Evolutionary conservation across 1,140 invertebrate species (phyloP).

Genomic region (Lanistes nyassanus): DNA sequence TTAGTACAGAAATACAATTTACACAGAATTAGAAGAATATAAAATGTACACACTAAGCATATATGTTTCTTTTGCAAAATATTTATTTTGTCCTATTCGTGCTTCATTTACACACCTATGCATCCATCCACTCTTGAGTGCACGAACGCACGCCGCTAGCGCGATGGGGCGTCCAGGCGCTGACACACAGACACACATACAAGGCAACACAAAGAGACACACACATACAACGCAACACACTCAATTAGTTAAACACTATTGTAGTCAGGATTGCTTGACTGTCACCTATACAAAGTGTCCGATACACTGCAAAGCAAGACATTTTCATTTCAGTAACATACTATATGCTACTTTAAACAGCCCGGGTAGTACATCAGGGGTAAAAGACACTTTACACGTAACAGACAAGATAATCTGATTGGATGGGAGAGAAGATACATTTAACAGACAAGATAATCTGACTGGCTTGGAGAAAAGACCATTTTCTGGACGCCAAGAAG

Average conservation of each 20-base stretch:
- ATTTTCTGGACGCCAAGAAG: neutral
- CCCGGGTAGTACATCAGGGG: neutral
- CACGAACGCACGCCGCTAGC: conserved; percentile 1
- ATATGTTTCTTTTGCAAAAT: too few relatives aligned
- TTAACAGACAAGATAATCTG: neutral
- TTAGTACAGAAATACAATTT: too few relatives aligned
- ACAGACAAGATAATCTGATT: neutral
- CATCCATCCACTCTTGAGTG: neutral
- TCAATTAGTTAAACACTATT: neutral
- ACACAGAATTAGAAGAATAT: too few relatives aligned
- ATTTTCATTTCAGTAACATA: too few relatives aligned
- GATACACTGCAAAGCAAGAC: too few relatives aligned
- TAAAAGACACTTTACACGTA: neutral
- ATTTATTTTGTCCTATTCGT: too few relatives aligned
- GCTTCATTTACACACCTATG: neutral
- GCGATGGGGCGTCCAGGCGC: too few relatives aligned
- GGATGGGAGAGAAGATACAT: neutral
- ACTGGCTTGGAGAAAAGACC: neutral
- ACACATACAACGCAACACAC: neutral
- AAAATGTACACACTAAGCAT: too few relatives aligned
- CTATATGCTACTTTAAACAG: neutral
- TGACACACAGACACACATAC: conserved; percentile 1
- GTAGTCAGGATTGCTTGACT: too few relatives aligned
- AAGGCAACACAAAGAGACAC: neutral
- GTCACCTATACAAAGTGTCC: conserved; percentile 1